A percentile compares a stretch with the other conserved stretches of the same genome.
phyloP scores from a whole-genome alignment of 1,140 invertebrate genomes.

The Halyomorpha halys region DNA sequence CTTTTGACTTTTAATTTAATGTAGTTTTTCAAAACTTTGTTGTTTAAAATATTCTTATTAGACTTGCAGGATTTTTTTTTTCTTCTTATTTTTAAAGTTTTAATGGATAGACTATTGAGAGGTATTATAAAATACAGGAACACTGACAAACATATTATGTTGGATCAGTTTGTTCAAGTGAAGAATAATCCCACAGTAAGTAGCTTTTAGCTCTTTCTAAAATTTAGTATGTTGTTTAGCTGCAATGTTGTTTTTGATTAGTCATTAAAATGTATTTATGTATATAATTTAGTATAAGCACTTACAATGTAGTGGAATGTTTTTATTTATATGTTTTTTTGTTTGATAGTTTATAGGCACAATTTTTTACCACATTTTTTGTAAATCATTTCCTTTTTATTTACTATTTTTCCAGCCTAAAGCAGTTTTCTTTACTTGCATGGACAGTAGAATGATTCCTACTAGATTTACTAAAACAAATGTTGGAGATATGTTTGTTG shows the following conservation, averaged over 20 bases:
- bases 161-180: conserved; percentile 80
- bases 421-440: conserved; percentile 93
- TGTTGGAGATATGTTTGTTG: conserved; percentile 94
- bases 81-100: not conserved
- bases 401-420: conserved; percentile 60
- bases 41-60: too few species aligned
- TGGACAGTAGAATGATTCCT: conserved; percentile 93
- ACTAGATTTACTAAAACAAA: conserved; percentile 89
- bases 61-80: too few species aligned
- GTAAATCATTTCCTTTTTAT: too few species aligned
- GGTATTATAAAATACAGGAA: conserved; percentile 80
- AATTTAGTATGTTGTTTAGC: not conserved
- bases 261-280: too few species aligned
- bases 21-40: too few species aligned
- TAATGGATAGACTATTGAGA: conserved; percentile 76
- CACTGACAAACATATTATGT: conserved; percentile 69
- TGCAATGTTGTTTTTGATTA: too few species aligned
- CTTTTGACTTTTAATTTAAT: too few species aligned
- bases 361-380: too few species aligned
- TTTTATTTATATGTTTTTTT: not conserved
- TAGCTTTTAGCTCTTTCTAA: conserved; percentile 25
- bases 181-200: conserved; percentile 75
- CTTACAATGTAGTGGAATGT: not conserved
- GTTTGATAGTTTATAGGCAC: too few species aligned
- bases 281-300: not conserved